A percentile compares a stretch with the other conserved stretches of the same genome.
Evolutionary conservation across 2,888 invertebrate species (phyloP).

Genomic region (Terebella lapidaria): DNA sequence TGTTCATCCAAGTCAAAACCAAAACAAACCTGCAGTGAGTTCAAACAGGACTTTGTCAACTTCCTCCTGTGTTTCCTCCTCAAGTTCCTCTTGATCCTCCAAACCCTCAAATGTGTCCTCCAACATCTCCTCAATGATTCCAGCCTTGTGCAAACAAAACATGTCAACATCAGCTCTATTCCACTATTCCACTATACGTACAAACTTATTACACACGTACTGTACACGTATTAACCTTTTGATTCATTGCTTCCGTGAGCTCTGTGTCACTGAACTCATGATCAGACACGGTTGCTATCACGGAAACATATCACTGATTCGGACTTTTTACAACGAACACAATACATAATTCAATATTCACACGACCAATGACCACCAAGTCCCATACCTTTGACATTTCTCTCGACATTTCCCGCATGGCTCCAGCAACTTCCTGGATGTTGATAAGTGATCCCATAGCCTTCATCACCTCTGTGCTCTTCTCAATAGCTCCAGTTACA

Average conservation of each 20-base stretch:
- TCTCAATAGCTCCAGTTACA: constrained; percentile 85
- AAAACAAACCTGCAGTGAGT: constrained; percentile 49
- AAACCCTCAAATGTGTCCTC: constrained; percentile 92
- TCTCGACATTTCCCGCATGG: constrained; percentile 95
- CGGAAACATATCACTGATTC: too few species aligned
- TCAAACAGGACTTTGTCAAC: constrained; percentile 73
- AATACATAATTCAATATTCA: too few species aligned
- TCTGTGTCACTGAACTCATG: too few species aligned
- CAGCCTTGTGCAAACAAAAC: constrained; percentile 64
- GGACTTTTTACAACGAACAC: too few species aligned
- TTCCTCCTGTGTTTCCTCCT: constrained; percentile 91
- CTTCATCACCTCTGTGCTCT: constrained; percentile 98
- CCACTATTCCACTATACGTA: too few species aligned
- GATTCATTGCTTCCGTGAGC: too few species aligned
- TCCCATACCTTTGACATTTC: constrained; percentile 86
- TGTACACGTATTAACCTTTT: too few species aligned
- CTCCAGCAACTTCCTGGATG: constrained; percentile 87
- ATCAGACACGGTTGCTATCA: too few species aligned
- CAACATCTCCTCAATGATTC: constrained; percentile 98
- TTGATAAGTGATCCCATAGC: constrained; percentile 89
- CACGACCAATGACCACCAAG: too few species aligned
- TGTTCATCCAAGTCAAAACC: too few species aligned
- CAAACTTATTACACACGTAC: too few species aligned
- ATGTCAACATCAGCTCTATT: too few species aligned
- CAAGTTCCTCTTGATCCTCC: constrained; percentile 88